A percentile compares a stretch with the other conserved stretches of the same genome.
These are phyloP conservation scores for Latrodectus hesperus DNA, from an alignment of 2,888 invertebrate genomes.

Conservation along the genomic window DNA sequence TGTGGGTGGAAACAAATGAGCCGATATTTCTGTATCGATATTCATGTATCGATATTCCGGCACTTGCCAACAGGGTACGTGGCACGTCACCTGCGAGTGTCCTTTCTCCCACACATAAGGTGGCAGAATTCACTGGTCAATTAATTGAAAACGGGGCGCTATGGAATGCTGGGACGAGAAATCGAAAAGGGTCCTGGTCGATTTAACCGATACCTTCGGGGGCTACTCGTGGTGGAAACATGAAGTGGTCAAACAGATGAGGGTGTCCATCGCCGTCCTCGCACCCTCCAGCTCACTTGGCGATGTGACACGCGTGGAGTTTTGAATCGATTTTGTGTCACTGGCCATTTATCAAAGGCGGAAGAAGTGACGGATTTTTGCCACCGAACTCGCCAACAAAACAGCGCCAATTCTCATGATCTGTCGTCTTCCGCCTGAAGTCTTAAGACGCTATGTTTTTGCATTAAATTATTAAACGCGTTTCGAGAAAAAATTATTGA, in stretches of 20 bases:
- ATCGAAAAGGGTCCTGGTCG: constrained; percentile 37
- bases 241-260: not conserved
- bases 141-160: constrained; percentile 29
- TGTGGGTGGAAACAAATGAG: not conserved
- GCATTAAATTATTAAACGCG: too few species aligned
- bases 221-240: not conserved
- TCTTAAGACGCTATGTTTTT: too few species aligned
- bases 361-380: not conserved
- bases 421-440: too few species aligned
- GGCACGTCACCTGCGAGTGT: constrained; percentile 13
- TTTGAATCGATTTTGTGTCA: not conserved
- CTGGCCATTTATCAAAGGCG: not conserved
- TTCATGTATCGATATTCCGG: not conserved
- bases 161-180: not conserved
- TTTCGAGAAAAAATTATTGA: too few species aligned
- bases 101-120: constrained; percentile 42
- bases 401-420: too few species aligned
- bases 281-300: not conserved
- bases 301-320: not conserved
- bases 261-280: not conserved
- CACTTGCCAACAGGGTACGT: not conserved
- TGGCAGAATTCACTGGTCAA: constrained; percentile 44
- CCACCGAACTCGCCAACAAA: too few species aligned
- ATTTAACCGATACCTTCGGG: not conserved
- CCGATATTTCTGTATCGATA: not conserved